Conservation (phyloP, 2,797 vertebrate species). For the Rhinogobio ventralis region DNA sequence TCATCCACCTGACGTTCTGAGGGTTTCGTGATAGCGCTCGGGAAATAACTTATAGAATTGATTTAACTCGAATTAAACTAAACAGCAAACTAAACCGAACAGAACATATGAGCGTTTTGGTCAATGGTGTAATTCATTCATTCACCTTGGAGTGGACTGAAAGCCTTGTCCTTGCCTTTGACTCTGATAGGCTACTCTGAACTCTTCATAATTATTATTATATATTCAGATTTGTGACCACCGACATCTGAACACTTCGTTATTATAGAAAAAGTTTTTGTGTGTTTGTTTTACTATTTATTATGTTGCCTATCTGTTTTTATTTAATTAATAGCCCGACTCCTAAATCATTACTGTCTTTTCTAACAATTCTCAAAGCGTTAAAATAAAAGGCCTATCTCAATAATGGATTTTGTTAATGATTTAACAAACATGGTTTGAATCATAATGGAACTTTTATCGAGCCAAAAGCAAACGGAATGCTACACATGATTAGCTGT, state of each 20-base stretch:
- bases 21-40: constrained; percentile 61
- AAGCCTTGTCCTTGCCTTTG: constrained; percentile 1
- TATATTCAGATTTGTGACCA: background rate
- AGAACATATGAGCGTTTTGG: background rate
- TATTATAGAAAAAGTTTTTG: background rate
- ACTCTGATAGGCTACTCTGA: background rate
- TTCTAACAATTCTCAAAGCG: constrained; percentile 68
- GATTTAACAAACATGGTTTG: constrained; percentile 71
- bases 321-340: constrained; percentile 67
- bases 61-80: constrained; percentile 55
- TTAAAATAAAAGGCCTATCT: constrained; percentile 57
- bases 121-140: background rate
- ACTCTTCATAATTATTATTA: background rate
- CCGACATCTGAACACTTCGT: background rate
- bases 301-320: constrained; percentile 60
- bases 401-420: constrained; percentile 79
- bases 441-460: constrained; percentile 77
- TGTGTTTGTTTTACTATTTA: constrained; percentile 45
- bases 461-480: constrained; percentile 74
- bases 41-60: constrained; percentile 71
- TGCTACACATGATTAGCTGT: constrained; percentile 76
- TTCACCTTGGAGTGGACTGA: background rate
- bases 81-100: constrained; percentile 22
- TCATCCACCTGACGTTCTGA: background rate
- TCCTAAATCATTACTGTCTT: constrained; percentile 73